These are phyloP conservation scores for Nycteola revayana DNA, from an alignment of 2,888 invertebrate genomes.

Conservation along the genomic window DNA sequence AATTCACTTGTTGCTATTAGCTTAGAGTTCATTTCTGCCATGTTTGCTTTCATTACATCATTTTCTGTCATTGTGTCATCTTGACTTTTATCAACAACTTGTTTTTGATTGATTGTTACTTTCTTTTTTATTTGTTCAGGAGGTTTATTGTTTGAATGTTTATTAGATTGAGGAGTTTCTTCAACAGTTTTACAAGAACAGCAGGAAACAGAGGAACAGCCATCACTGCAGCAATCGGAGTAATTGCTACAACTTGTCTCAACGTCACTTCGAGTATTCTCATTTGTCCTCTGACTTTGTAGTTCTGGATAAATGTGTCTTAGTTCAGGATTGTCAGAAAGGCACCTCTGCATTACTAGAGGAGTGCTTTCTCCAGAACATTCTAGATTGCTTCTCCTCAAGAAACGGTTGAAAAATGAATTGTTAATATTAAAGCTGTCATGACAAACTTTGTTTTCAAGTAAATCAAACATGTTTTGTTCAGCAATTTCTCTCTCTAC, in stretches of 20 bases:
- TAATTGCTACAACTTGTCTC: slow-evolving; percentile 57
- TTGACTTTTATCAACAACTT: slow-evolving; percentile 40
- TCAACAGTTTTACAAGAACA: slow-evolving; percentile 68
- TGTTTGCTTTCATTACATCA: slow-evolving; percentile 58
- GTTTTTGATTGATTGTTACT: slow-evolving; percentile 32
- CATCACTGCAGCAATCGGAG: slow-evolving; percentile 59
- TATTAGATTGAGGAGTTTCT: slow-evolving; percentile 26
- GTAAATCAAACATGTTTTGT: slow-evolving; percentile 88
- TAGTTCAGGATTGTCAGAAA: slow-evolving; percentile 58
- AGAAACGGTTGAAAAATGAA: slow-evolving; percentile 82
- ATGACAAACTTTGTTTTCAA: slow-evolving; percentile 87
- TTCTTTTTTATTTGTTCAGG: slow-evolving; percentile 27
- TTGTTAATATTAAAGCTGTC: slow-evolving; percentile 88
- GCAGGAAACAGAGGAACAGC: slow-evolving; percentile 59
- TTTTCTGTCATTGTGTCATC: slow-evolving; percentile 51
- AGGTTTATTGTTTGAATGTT: slow-evolving; percentile 26
- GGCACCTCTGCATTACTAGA: slow-evolving; percentile 62
- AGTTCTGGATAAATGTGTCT: slow-evolving; percentile 58
- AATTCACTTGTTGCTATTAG: slow-evolving; percentile 81
- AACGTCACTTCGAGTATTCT: slow-evolving; percentile 47
- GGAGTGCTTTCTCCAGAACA: slow-evolving; percentile 72
- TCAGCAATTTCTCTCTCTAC: slow-evolving; percentile 82
- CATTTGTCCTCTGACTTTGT: slow-evolving; percentile 34
- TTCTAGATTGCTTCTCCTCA: slow-evolving; percentile 61
- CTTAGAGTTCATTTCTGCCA: slow-evolving; percentile 72